Percentiles rank a stretch among this genome's conserved stretches.
Conservation (phyloP, 2,888 invertebrate species). For the Hedychridium roseum region DNA sequence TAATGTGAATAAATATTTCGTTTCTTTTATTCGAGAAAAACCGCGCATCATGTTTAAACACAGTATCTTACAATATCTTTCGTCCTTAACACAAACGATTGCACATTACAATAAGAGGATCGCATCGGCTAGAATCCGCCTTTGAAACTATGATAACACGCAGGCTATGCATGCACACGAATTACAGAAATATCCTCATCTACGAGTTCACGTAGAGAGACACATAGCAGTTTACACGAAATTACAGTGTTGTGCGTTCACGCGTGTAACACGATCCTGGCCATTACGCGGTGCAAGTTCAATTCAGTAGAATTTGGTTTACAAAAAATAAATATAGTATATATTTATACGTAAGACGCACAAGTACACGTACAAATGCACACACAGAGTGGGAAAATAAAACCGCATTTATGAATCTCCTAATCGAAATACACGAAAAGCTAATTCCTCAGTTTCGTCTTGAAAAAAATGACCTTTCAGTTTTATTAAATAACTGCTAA, state of each 20-base stretch:
- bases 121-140: conserved; percentile 31
- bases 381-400: too few relatives aligned
- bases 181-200: conserved; percentile 32
- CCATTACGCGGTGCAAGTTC: not conserved
- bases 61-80: conserved; percentile 54
- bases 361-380: too few relatives aligned
- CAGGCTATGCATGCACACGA: conserved; percentile 39
- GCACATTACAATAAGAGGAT: conserved; percentile 53
- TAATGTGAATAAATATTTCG: conserved; percentile 60
- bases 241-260: too few relatives aligned
- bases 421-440: too few relatives aligned
- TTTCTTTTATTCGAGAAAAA: conserved; percentile 57
- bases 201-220: conserved; percentile 10
- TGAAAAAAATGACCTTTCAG: too few relatives aligned
- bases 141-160: conserved; percentile 37
- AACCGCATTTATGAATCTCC: too few relatives aligned
- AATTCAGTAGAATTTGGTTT: conserved; percentile 20
- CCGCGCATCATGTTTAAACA: conserved; percentile 39
- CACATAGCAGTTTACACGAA: too few relatives aligned
- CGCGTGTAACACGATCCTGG: not conserved
- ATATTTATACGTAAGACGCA: too few relatives aligned
- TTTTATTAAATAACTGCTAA: too few relatives aligned
- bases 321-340: conserved; percentile 39
- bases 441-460: too few relatives aligned
- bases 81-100: conserved; percentile 50